These are phyloP conservation scores for Watsonalla cultraria DNA, from an alignment of 2,888 invertebrate genomes.

Conservation along the genomic window DNA sequence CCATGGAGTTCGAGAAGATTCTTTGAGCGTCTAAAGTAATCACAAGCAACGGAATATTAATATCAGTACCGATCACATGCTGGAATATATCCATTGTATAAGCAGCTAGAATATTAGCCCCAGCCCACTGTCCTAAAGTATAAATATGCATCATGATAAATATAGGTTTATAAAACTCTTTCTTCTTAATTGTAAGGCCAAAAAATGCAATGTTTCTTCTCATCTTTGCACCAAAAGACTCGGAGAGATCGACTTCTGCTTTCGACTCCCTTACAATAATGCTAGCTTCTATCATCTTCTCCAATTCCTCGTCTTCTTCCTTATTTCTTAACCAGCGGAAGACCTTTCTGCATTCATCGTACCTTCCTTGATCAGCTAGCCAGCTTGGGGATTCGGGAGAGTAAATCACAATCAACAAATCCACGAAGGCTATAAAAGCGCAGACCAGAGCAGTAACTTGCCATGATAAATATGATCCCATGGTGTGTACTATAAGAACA, in stretches of 20 bases:
- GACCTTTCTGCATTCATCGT: slow-evolving; percentile 68
- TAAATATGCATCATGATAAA: slow-evolving; percentile 51
- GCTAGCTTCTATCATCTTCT: slow-evolving; percentile 45
- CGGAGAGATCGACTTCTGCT: slow-evolving; percentile 15
- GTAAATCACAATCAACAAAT: slow-evolving; percentile 48
- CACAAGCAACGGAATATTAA: slow-evolving; percentile 33
- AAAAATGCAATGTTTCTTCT: slow-evolving; percentile 22
- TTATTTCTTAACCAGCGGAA: slow-evolving; percentile 76
- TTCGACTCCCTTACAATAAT: slow-evolving; percentile 25
- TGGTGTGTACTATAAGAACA: slow-evolving; percentile 74
- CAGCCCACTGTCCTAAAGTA: slow-evolving; percentile 44
- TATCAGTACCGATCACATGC: slow-evolving; percentile 35
- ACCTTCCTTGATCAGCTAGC: slow-evolving; percentile 74
- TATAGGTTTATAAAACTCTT: slow-evolving; percentile 51
- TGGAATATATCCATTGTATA: slow-evolving; percentile 42
- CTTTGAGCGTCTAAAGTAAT: slow-evolving; percentile 43
- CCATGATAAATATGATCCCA: slow-evolving; percentile 79
- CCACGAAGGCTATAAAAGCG: slow-evolving; percentile 53
- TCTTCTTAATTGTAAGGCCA: slow-evolving; percentile 29
- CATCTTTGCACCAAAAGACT: slow-evolving; percentile 15
- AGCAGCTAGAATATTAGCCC: slow-evolving; percentile 42
- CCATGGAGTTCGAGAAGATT: slow-evolving; percentile 36
- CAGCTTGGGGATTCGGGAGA: slow-evolving; percentile 81
- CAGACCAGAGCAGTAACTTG: slow-evolving; percentile 67
- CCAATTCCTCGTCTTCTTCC: slow-evolving; percentile 50